Evolutionary conservation across 2,797 vertebrate species (phyloP), one percentile per base, ranked within the genome.

Genomic region (Pangasius macronema): DNA sequence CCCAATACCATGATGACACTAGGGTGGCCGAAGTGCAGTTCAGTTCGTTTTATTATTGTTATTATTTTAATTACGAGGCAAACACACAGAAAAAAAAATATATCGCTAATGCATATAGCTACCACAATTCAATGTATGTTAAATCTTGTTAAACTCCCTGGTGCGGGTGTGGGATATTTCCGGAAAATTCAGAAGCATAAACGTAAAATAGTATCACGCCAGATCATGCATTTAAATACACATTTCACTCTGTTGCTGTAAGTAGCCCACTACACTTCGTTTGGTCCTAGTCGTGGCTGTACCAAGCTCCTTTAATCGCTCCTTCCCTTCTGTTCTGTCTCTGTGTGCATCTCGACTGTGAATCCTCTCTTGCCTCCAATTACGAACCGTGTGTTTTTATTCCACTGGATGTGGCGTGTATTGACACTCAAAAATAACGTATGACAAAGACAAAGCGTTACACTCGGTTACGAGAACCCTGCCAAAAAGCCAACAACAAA

Each of bases 401-500:
- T 49, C 30, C 70, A 9, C 79, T 27, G 36, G 57, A 70, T 14
- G 42, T 22, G 16, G n/a, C 22, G 73, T 53, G 46, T 49, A 65
- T 51, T 80, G 46, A 42, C 39, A n/a, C 24, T 20, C 27, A 16
- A 36, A 39, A 55, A 83, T 7, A 70, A 51, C 33, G 20, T 18
- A 49, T 59, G 14, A 27, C 55, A 83, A 85, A 42, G 53, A 80
- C 65, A 72, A 51, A 59, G 76, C 59, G 53, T 20, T 20, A 83
- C 59, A 39, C 33, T 70, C 55, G 51, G 42, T 33, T 42, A 76
- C 42, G 55, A 87, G 42, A 76, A 49, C 53, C 72, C 75, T 81
- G 81, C 68, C n/a, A 61, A 86, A 88, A 87, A 87, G 79, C 53
- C 63, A 88, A 91, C 90, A 91, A 91, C 91, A 91, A 91, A 91